Percentiles rank a stretch among this genome's conserved stretches.
These are phyloP conservation scores for Lamellibrachia satsuma DNA, from an alignment of 2,888 invertebrate species.

Conservation along the genomic window DNA sequence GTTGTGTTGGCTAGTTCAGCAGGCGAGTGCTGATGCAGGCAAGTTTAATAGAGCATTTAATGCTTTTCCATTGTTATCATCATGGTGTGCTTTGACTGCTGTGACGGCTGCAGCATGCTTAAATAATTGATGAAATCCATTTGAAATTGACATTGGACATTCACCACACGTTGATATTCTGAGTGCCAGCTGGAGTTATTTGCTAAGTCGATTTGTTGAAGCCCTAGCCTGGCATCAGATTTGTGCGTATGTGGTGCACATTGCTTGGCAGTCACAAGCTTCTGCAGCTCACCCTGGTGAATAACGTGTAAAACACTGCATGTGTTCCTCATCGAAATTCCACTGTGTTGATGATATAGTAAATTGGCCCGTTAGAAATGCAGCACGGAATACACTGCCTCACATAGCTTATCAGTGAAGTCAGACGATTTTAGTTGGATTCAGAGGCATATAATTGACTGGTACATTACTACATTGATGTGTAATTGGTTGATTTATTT, in stretches of 20 bases:
- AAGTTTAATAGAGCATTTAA: neutral
- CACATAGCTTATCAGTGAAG: neutral
- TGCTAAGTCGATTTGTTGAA: slow-evolving; percentile 6
- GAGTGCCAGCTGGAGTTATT: neutral
- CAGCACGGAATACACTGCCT: neutral
- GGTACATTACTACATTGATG: neutral
- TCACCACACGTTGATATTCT: neutral
- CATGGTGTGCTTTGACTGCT: neutral
- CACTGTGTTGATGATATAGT: neutral
- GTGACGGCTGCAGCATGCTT: neutral
- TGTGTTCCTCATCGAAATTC: neutral
- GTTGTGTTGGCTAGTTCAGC: neutral
- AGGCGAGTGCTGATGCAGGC: neutral
- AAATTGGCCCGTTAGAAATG: neutral
- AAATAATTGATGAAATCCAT: slow-evolving; percentile 17
- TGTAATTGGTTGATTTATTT: neutral
- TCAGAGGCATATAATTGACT: neutral
- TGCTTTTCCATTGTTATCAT: neutral
- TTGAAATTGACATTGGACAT: slow-evolving; percentile 17
- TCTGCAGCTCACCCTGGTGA: slow-evolving; percentile 13
- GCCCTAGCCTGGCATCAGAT: neutral
- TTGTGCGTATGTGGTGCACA: neutral
- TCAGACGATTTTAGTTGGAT: neutral
- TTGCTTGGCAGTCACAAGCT: neutral
- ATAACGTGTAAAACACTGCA: neutral